A percentile compares a stretch with the other conserved stretches of the same genome.
Conservation (phyloP, 2,888 invertebrate genomes). For the Leptodirus hochenwartii region DNA sequence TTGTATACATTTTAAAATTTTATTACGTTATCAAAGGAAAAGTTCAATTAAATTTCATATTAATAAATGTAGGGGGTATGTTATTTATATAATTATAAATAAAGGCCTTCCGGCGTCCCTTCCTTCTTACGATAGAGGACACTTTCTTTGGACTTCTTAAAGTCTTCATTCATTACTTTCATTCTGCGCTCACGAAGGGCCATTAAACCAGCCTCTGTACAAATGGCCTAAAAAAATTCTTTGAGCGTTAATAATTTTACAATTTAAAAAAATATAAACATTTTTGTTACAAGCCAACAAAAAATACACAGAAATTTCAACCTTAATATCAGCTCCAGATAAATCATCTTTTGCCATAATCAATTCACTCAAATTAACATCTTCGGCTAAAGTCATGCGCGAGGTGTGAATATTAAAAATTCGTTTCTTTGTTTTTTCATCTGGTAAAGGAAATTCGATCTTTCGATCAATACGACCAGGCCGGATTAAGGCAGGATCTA, state of each 20-base stretch:
- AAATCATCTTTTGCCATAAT: conserved; percentile 99
- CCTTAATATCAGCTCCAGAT: conserved; percentile 92
- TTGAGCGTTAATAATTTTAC: conserved; percentile 4
- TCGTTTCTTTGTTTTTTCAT: conserved; percentile 93
- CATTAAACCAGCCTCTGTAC: conserved; percentile 98
- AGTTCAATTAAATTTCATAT: background rate
- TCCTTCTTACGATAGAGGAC: conserved; percentile 98
- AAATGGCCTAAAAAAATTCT: conserved; percentile 64
- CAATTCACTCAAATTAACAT: conserved; percentile 89
- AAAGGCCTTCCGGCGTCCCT: conserved; percentile 97
- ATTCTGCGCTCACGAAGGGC: conserved; percentile 93
- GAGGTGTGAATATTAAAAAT: conserved; percentile 98
- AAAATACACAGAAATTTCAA: conserved; percentile 16
- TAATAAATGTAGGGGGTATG: conserved; percentile 6
- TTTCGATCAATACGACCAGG: conserved; percentile 98
- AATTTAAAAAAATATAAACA: too few relatives aligned
- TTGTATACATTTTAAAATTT: background rate
- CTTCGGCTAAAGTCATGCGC: conserved; percentile 94
- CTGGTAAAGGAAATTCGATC: conserved; percentile 97
- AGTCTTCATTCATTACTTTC: conserved; percentile 99
- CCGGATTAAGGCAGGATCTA: conserved; percentile 95
- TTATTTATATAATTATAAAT: conserved; percentile 49
- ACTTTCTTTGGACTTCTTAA: conserved; percentile 98
- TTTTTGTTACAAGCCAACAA: too few relatives aligned
- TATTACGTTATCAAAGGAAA: background rate